Evolutionary conservation across 2,113 vertebrate species (phyloP).

Genomic region (Melanostigma gelatinosum): DNA sequence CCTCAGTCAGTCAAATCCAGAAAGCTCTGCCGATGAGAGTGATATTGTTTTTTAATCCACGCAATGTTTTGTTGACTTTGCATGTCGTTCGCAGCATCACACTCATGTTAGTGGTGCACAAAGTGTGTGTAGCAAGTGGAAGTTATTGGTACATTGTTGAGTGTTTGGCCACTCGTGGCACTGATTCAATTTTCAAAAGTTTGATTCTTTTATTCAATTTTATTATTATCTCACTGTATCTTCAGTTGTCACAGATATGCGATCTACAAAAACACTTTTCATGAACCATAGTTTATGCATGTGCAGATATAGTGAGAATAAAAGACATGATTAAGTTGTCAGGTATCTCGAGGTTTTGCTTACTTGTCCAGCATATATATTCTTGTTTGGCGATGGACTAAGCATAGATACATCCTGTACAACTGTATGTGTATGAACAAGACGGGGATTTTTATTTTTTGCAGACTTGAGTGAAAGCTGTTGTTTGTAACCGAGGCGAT

Average conservation of each 20-base stretch:
- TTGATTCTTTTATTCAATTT: background rate
- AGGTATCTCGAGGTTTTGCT: background rate
- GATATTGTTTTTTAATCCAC: conserved; percentile 36
- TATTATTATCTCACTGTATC: background rate
- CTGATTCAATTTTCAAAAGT: background rate
- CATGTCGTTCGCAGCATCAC: conserved; percentile 26
- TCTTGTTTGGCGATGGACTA: background rate
- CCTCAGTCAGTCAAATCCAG: conserved; percentile 1
- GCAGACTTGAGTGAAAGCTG: background rate
- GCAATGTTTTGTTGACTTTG: conserved; percentile 45
- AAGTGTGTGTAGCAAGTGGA: background rate
- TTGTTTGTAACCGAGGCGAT: background rate
- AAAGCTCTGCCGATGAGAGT: conserved; percentile 22
- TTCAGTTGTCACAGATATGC: background rate
- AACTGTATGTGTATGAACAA: background rate
- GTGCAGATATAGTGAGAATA: background rate
- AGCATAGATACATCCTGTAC: background rate
- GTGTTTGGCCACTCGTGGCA: background rate
- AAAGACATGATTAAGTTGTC: background rate
- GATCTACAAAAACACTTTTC: background rate
- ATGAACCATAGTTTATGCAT: background rate
- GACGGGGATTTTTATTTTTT: background rate
- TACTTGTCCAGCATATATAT: background rate
- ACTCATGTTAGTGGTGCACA: background rate
- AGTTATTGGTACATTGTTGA: background rate